These are phyloP conservation scores for Cheilosia urbana DNA, from an alignment of 2,888 invertebrate genomes.

Conservation along the genomic window DNA sequence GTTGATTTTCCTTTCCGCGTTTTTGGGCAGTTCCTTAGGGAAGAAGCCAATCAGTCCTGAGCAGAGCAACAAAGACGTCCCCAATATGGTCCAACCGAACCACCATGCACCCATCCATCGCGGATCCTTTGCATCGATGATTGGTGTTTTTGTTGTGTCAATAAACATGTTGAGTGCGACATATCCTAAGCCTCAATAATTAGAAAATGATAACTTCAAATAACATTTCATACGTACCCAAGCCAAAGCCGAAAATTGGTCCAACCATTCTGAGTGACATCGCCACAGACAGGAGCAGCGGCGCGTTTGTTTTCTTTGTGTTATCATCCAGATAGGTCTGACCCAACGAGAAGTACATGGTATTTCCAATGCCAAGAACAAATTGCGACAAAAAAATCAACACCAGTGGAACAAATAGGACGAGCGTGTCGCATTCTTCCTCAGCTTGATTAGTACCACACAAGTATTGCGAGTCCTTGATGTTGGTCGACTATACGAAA, in stretches of 20 bases:
- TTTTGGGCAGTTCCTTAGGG: constrained; percentile 84
- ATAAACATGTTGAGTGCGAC: constrained; percentile 85
- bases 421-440: constrained; percentile 83
- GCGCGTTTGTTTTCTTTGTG: constrained; percentile 87
- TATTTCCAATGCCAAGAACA: constrained; percentile 88
- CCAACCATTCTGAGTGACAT: constrained; percentile 83
- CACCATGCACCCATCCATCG: constrained; percentile 91
- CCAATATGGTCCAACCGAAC: constrained; percentile 87
- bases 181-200: constrained; percentile 78
- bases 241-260: constrained; percentile 86
- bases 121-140: constrained; percentile 86
- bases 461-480: constrained; percentile 78
- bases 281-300: constrained; percentile 85
- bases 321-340: constrained; percentile 89
- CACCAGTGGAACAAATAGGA: constrained; percentile 85
- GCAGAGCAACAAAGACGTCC: constrained; percentile 85
- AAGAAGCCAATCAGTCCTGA: constrained; percentile 87
- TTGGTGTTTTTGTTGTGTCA: constrained; percentile 86
- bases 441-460: constrained; percentile 79
- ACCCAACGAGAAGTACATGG: constrained; percentile 87
- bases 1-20: constrained; percentile 77
- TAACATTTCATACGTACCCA: constrained; percentile 81
- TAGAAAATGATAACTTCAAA: neutral
- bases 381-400: constrained; percentile 88
- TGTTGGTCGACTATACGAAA: constrained; percentile 77